Conservation (phyloP, 2,113 vertebrate species). For the Antechinus flavipes region DNA sequence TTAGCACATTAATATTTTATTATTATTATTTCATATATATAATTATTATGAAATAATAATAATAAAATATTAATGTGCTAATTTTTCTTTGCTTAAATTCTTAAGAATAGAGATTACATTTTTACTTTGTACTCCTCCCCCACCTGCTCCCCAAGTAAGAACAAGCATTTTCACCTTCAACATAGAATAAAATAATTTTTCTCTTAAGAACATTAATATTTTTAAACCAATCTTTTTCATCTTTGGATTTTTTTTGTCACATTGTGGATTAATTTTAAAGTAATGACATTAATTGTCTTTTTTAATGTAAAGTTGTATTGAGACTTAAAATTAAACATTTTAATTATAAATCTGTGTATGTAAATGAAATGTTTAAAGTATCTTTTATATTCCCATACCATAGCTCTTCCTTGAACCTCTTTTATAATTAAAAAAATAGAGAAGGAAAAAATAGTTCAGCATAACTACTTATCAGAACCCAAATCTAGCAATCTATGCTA, state of each 20-base stretch:
- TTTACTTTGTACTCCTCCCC: neutral
- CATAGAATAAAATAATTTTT: neutral
- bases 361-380: neutral
- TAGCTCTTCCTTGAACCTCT: neutral
- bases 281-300: neutral
- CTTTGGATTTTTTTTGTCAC: neutral
- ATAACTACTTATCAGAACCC: neutral
- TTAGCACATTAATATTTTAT: too few relatives aligned
- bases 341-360: neutral
- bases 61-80: neutral
- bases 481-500: neutral
- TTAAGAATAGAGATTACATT: neutral
- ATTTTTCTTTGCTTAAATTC: neutral
- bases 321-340: neutral
- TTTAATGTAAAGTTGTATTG: neutral
- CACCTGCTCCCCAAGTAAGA: neutral
- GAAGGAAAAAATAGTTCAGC: neutral
- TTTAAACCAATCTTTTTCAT: neutral
- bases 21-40: too few relatives aligned
- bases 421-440: neutral
- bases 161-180: neutral
- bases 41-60: too few relatives aligned
- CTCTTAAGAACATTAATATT: neutral
- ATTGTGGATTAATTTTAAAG: neutral
- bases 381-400: neutral